Evolutionary conservation across 1,140 invertebrate genomes (phyloP), one percentile per base, ranked within the genome.

Genomic region (Aphaenogaster floridana): DNA sequence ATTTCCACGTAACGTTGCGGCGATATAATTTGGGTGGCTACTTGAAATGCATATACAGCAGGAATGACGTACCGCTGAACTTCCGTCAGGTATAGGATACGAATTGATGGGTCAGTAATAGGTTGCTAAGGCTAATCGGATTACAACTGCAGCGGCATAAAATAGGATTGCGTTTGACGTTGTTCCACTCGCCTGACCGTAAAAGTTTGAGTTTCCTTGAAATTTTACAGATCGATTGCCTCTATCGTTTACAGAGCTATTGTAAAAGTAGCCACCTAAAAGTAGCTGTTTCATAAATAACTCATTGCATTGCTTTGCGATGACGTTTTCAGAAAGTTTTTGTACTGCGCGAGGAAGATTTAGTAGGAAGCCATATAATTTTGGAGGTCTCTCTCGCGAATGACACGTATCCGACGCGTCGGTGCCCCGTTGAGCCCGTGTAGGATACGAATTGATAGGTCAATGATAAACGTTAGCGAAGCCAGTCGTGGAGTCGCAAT

Each of bases 361-460:
- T 28, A 59, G 54, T 45, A 61, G 36, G 39, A 50, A 28, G 39
- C 7, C 42, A n/a, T 61, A 77, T 59, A 77, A 72, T 72, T 72
- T 72, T 15, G 69, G 45, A 52, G 15, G 3, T 34, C 15, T 4
- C 57, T 34, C 54, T 66, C 61, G 39, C 36, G n/a, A 59, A 64
- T 54, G 59, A 45, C 34, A 64, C 71, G 50, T 76, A 57, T 85
- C 39, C 17, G n/a, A 54, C 17, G 79, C 3, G 81, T 87, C 86
- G 88, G 74, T 77, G 83, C 48, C 45, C 34, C 61, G 52, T 54
- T 39, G 64, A 52, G 83, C 61, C 80, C 72, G 78, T 79, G 79
- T 85, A 84, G 88, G 84, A 87, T 86, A 84, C 74, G 69, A 80
- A 72, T 79, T 87, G 86, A 92, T 88, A 86, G 81, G 84, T 74